Evolutionary conservation across 2,888 invertebrate genomes (phyloP), one percentile per base, ranked within the genome.

Genomic region (Pollenia griseotomentosa): DNA sequence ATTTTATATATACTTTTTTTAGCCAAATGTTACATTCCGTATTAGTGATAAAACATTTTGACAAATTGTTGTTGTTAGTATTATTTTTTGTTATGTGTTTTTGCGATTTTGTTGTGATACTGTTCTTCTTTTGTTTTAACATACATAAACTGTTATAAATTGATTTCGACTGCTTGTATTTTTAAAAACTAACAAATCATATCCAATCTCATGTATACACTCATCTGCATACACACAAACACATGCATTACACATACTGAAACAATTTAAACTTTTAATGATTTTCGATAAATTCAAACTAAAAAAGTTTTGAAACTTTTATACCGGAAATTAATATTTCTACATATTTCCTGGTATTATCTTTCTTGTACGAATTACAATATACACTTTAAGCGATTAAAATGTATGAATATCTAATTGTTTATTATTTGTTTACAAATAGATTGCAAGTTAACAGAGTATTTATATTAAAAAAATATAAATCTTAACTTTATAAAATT

Each of bases 11-110:
- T 23, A 5, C 33, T 33, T 33, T 33, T 66, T 73, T 73, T 73
- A 74, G 44, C 16, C 74, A 82, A 74, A 82, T 79, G 68, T 74
- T 16, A 61, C 81, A 57, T n/a, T 61, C 42, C 46, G 59, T 73
- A 68, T 80, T 61, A 68, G 61, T 80, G 65, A 80, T 80, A 75
- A 80, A 79, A 80, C 75, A 70, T 71, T 75, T 80, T 80, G 68
- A 85, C 46, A 85, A 74, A 75, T 85, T 75, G 74, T 63, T 80
- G 53, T 79, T 78, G 55, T 57, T 55, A 16, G 3, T 77, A 46
- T 46, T 42, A n/a, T 11, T 46, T 59, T 44, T 40, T 71, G 11
- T 33, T 73, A n/a, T 42, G 5, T 16, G 3, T 42, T 44, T 12
- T 80, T 73, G 16, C 57, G 14, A 16, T 40, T 8, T 16, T 73